Percentiles rank a stretch among this genome's conserved stretches.
Evolutionary conservation across 1,140 invertebrate genomes (phyloP).

Genomic region (Cherax quadricarinatus): DNA sequence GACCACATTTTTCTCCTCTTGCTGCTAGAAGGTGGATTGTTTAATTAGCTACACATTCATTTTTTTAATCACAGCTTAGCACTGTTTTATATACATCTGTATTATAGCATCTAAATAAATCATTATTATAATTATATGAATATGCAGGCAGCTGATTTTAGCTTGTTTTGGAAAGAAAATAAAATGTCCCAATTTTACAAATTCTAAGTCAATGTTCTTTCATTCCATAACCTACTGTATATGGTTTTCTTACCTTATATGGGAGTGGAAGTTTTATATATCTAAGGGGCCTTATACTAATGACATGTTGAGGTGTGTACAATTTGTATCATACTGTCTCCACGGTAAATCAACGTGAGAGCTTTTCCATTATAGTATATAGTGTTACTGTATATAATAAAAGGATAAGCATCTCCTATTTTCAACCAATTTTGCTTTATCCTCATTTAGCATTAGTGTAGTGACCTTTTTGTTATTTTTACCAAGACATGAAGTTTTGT

Average conservation of each 20-base stretch:
- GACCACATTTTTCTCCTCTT: conserved; percentile 55
- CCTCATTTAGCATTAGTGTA: background rate
- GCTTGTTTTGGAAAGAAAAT: conserved; percentile 65
- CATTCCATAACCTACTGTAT: conserved; percentile 51
- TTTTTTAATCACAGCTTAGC: conserved; percentile 67
- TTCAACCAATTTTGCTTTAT: conserved; percentile 10
- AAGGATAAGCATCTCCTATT: conserved; percentile 1
- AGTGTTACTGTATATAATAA: conserved; percentile 28
- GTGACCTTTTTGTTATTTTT: too few relatives aligned
- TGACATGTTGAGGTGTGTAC: background rate
- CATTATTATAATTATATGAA: conserved; percentile 64
- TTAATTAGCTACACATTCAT: conserved; percentile 62
- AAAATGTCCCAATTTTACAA: conserved; percentile 68
- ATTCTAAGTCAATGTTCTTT: conserved; percentile 59
- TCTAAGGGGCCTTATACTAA: conserved; percentile 4
- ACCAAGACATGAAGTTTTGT: too few relatives aligned
- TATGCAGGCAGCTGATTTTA: conserved; percentile 70
- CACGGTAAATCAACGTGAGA: background rate
- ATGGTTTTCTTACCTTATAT: background rate
- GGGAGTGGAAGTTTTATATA: conserved; percentile 4
- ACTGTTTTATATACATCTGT: conserved; percentile 71
- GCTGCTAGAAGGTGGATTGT: conserved; percentile 67
- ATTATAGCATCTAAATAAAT: conserved; percentile 66
- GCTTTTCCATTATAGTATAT: background rate
- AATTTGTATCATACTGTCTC: background rate